phyloP scores from a whole-genome alignment of 37 sponge, comb jelly and placozoan genomes.

The Ephydatia muelleri region DNA sequence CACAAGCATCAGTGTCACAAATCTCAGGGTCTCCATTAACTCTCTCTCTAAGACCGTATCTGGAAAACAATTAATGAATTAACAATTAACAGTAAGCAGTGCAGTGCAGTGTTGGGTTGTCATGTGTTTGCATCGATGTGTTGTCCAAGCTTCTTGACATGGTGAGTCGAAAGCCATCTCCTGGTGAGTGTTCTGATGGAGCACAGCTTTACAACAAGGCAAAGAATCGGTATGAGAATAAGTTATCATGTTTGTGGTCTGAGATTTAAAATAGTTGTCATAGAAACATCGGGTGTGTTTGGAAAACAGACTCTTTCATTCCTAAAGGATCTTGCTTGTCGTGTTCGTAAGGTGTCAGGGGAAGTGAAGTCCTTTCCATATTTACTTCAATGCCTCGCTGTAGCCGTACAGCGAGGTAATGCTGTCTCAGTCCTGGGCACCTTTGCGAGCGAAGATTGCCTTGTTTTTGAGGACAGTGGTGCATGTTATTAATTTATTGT shows the following conservation, averaged over 20 bases:
- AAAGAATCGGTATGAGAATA: slow-evolving; percentile 59
- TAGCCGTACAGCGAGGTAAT: too few species aligned
- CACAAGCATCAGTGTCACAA: slow-evolving; percentile 31
- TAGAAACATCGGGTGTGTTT: too few species aligned
- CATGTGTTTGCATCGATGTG: not conserved
- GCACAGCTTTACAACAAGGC: slow-evolving; percentile 49
- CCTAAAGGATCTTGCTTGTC: too few species aligned
- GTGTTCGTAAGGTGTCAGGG: too few species aligned
- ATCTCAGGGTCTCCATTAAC: slow-evolving; percentile 36
- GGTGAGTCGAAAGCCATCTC: slow-evolving; percentile 60
- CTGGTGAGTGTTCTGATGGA: slow-evolving; percentile 49
- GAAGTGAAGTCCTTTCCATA: too few species aligned
- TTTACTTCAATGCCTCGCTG: too few species aligned
- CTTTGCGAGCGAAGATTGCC: too few species aligned
- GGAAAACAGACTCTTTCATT: too few species aligned
- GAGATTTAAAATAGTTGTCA: too few species aligned
- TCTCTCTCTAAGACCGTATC: slow-evolving; percentile 33
- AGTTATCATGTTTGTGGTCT: slow-evolving; percentile 47
- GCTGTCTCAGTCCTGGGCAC: too few species aligned
- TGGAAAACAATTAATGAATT: slow-evolving; percentile 60
- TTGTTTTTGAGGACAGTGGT: too few species aligned
- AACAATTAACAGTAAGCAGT: slow-evolving; percentile 41
- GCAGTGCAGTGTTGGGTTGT: not conserved
- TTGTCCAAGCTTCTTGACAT: slow-evolving; percentile 44
- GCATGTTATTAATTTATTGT: too few species aligned